Evolutionary conservation across 2,888 invertebrate species (phyloP).

Genomic region (Glomeris marginata): DNA sequence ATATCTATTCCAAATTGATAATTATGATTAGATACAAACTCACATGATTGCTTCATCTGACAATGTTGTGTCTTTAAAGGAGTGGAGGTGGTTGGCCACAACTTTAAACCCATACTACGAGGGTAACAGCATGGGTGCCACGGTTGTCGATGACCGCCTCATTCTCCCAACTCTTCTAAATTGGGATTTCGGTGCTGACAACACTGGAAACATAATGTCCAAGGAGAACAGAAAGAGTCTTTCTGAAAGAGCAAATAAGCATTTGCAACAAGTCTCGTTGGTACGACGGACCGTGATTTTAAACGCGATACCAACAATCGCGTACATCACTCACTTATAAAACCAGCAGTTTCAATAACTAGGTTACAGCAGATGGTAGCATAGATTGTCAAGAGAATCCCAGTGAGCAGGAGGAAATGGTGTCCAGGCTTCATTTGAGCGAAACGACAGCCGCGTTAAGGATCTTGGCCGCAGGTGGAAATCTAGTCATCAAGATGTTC

Average conservation of each 20-base stretch:
- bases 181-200: slow-evolving; percentile 77
- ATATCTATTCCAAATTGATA: no score
- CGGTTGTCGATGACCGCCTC: slow-evolving; percentile 72
- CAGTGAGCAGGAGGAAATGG: slow-evolving; percentile 67
- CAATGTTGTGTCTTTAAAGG: no score
- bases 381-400: slow-evolving; percentile 73
- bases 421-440: slow-evolving; percentile 63
- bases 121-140: slow-evolving; percentile 55
- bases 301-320: no score
- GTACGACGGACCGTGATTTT: no score
- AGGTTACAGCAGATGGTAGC: slow-evolving; percentile 90
- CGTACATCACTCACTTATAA: no score
- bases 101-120: slow-evolving; percentile 87
- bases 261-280: no score
- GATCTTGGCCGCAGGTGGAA: slow-evolving; percentile 53
- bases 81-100: slow-evolving; percentile 76
- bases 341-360: no score
- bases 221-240: slow-evolving; percentile 50
- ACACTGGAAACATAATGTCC: slow-evolving; percentile 68
- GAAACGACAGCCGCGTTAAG: slow-evolving; percentile 64
- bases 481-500: slow-evolving; percentile 73
- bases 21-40: no score
- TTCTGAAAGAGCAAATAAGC: slow-evolving; percentile 31
- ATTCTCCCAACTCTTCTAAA: slow-evolving; percentile 56
- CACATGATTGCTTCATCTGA: no score